phyloP scores from a whole-genome alignment of 2,113 vertebrate species.

The Serilophus lunatus region DNA sequence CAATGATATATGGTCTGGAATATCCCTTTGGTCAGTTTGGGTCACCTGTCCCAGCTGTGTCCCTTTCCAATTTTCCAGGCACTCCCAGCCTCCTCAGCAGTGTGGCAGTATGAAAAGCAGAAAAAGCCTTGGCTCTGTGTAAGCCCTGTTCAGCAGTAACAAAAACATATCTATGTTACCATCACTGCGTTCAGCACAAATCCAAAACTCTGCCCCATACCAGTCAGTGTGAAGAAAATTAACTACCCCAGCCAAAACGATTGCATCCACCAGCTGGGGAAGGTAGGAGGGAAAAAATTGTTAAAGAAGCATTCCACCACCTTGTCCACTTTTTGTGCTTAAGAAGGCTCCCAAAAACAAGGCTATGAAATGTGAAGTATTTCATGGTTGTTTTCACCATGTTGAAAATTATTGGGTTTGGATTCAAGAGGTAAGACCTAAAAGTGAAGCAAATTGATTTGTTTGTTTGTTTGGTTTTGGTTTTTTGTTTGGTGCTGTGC shows the following conservation, averaged over 20 bases:
- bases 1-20: neutral
- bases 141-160: neutral
- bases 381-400: neutral
- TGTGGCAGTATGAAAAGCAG: fast-evolving
- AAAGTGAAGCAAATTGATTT: neutral
- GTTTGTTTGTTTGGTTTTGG: too few relatives aligned
- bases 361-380: neutral
- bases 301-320: neutral
- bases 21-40: neutral
- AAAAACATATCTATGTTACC: neutral
- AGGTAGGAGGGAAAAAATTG: fast-evolving
- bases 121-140: neutral
- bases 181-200: neutral
- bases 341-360: neutral
- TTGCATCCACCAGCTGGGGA: too few relatives aligned
- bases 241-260: neutral
- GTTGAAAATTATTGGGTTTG: neutral
- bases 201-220: neutral
- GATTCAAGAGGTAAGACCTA: neutral
- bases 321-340: neutral
- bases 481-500: neutral
- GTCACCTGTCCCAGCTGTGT: neutral
- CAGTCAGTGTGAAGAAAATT: neutral
- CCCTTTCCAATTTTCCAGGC: fast-evolving
- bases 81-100: neutral